Conservation (phyloP, 2,797 vertebrate genomes). For the Pseudochirops corinnae region DNA sequence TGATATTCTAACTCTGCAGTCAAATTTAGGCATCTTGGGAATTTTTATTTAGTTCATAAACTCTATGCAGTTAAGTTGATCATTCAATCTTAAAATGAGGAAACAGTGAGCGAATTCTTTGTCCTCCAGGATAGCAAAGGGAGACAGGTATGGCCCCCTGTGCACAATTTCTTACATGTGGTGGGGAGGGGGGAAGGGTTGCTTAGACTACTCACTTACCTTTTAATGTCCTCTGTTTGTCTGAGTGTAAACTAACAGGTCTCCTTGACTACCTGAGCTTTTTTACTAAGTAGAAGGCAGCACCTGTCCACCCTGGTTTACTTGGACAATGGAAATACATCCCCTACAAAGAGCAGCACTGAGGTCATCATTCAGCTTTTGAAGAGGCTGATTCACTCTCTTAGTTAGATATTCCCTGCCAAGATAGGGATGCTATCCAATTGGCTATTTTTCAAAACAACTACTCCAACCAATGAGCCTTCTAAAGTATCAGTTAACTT, state of each 20-base stretch:
- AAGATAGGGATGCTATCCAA: slow-evolving; percentile 6
- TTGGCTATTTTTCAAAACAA: not conserved
- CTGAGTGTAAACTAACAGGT: slow-evolving; percentile 36
- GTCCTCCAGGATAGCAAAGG: slow-evolving; percentile 57
- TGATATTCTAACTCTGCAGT: not conserved
- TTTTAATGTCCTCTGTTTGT: slow-evolving; percentile 30
- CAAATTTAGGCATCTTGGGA: slow-evolving; percentile 44
- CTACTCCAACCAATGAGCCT: slow-evolving; percentile 21
- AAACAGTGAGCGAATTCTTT: slow-evolving; percentile 42
- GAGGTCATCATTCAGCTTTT: slow-evolving; percentile 32
- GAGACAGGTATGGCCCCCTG: not conserved
- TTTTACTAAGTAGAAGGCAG: slow-evolving; percentile 23
- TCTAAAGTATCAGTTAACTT: slow-evolving; percentile 33
- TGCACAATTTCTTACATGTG: not conserved
- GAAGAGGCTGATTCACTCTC: slow-evolving; percentile 37
- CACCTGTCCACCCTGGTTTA: slow-evolving; percentile 14
- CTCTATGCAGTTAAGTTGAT: slow-evolving; percentile 52
- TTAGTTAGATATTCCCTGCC: not conserved
- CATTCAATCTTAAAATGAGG: slow-evolving; percentile 57
- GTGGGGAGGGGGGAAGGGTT: not conserved
- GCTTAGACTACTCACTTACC: slow-evolving; percentile 13
- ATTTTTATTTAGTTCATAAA: slow-evolving; percentile 54
- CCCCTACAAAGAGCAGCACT: slow-evolving; percentile 33
- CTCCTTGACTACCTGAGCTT: not conserved
- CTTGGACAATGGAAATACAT: not conserved